A percentile compares a stretch with the other conserved stretches of the same genome.
phyloP scores from a whole-genome alignment of 2,113 vertebrate genomes.

The Melospiza melodia region DNA sequence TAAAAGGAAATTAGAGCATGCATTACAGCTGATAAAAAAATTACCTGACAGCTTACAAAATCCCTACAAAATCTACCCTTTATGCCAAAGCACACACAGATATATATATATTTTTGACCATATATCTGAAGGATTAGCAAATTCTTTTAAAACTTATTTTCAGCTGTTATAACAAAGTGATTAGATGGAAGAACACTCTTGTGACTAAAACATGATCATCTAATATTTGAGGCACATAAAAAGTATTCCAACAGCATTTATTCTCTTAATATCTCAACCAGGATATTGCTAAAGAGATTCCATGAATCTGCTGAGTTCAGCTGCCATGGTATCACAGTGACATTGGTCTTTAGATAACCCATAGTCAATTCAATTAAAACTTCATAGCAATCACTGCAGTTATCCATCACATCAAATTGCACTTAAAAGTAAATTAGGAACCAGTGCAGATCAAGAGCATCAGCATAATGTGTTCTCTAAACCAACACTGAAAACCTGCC shows the following conservation, averaged over 20 bases:
- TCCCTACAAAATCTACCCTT: not conserved
- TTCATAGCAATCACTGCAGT: not conserved
- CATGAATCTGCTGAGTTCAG: not conserved
- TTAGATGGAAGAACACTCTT: not conserved
- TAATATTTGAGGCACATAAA: not conserved
- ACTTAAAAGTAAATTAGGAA: conserved; percentile 22
- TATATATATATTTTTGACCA: accelerated
- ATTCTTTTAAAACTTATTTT: not conserved
- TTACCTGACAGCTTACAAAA: not conserved
- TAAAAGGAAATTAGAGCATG: not conserved
- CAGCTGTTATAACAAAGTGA: not conserved
- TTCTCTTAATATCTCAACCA: not conserved
- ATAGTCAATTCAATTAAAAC: not conserved
- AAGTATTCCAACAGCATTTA: not conserved
- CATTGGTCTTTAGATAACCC: not conserved
- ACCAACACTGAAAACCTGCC: not conserved
- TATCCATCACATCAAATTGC: conserved; percentile 27
- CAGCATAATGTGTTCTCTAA: not conserved
- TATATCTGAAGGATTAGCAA: not conserved
- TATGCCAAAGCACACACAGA: not conserved
- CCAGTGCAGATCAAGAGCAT: not conserved
- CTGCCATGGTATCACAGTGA: not conserved
- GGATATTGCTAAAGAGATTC: not conserved
- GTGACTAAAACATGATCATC: not conserved
- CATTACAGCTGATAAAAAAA: not conserved